Evolutionary conservation across 53 echinoderm and acorn worm genomes (phyloP).

Genomic region (Hippasteria phrygiana): DNA sequence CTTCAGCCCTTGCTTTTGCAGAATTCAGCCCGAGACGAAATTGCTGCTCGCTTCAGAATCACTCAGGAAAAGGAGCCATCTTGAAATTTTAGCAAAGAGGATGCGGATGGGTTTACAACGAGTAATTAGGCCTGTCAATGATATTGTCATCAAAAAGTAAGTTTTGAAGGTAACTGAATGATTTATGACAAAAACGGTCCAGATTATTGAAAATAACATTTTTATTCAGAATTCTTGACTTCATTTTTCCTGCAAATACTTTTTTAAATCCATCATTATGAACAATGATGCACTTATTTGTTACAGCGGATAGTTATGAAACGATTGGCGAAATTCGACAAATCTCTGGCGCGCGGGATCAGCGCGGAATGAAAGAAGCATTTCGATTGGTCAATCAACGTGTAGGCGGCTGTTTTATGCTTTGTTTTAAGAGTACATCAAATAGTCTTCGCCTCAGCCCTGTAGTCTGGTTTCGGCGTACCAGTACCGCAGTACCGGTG

Average conservation of each 20-base stretch:
- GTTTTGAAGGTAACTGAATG: not conserved
- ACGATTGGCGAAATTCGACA: slow-evolving; percentile 17
- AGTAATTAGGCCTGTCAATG: slow-evolving; percentile 19
- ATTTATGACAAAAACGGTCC: not conserved
- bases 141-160: not conserved
- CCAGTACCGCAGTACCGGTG: too few species aligned
- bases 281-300: slow-evolving; percentile 13
- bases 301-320: slow-evolving; percentile 17
- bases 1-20: slow-evolving; percentile 33
- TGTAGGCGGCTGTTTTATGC: slow-evolving; percentile 39
- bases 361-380: slow-evolving; percentile 39
- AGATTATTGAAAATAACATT: not conserved
- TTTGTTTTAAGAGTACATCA: not conserved
- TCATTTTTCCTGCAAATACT: not conserved
- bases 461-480: not conserved
- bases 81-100: slow-evolving; percentile 48
- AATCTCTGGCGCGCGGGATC: slow-evolving; percentile 43
- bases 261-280: not conserved
- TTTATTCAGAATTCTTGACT: not conserved
- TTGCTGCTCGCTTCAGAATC: not conserved
- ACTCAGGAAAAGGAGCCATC: slow-evolving; percentile 49
- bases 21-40: slow-evolving; percentile 29
- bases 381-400: slow-evolving; percentile 52
- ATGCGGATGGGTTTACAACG: slow-evolving; percentile 24
- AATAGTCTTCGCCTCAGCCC: not conserved